Evolutionary conservation across 2,888 invertebrate genomes (phyloP).

Genomic region (Lucinisca nassula): DNA sequence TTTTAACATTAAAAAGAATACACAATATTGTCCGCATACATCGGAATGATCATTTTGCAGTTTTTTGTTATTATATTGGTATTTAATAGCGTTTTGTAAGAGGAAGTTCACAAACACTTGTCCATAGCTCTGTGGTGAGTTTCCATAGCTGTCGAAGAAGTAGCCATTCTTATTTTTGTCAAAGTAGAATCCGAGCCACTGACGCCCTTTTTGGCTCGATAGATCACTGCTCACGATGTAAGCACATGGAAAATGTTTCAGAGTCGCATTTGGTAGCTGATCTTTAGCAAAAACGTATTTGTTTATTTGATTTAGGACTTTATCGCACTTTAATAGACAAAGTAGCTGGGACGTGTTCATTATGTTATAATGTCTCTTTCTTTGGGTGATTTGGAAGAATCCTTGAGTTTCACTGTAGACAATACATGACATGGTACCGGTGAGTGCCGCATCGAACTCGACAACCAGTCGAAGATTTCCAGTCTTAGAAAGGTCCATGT

Average conservation of each 20-base stretch:
- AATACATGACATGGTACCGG: too few species aligned
- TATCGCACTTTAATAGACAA: slow-evolving; percentile 27
- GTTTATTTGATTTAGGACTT: not conserved
- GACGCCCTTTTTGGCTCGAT: not conserved
- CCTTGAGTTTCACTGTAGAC: too few species aligned
- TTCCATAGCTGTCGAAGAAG: not conserved
- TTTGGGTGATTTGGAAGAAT: not conserved
- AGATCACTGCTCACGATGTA: slow-evolving; percentile 35
- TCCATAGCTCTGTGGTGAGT: not conserved
- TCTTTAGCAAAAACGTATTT: slow-evolving; percentile 29
- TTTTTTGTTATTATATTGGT: not conserved
- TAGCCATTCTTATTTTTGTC: not conserved
- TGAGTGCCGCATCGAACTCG: not conserved
- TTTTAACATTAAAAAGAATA: not conserved
- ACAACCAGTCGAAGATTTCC: slow-evolving; percentile 2
- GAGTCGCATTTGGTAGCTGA: slow-evolving; percentile 1
- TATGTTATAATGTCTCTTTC: not conserved
- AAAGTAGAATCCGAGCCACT: slow-evolving; percentile 30
- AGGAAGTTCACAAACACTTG: not conserved
- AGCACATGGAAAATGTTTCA: not conserved
- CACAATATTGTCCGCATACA: not conserved
- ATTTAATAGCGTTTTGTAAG: too few species aligned
- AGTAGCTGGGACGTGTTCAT: slow-evolving; percentile 35
- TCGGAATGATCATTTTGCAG: not conserved
- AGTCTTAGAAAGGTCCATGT: not conserved